Base-by-base conservation (phyloP, 2,888 invertebrate species). In the Hylaea fasciaria region DNA sequence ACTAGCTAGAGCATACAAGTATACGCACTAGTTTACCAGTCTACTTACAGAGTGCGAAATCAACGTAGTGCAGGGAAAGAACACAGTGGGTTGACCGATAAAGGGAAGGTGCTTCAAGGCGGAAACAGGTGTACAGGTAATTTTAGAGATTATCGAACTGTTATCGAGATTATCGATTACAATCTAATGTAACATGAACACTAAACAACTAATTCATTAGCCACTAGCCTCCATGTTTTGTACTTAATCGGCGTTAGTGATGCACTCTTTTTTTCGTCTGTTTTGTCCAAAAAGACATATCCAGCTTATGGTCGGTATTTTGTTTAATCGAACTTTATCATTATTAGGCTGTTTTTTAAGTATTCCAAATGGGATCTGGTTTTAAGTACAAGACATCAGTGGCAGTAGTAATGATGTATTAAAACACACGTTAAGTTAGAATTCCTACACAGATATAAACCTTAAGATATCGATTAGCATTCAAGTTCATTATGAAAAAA, bases 401-500 rank as follows among this genome's bases (percentile, higher is more conserved):
- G 54, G 82, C 82, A 85, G 82, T 80, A 82, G 75, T 78, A 87
- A 85, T 74, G 83, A 88, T 71, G 72, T 71, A 82, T 82, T 83
- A 83, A 84, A 89, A 87, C 91, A 91, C 91, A 91, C 90, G 83
- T 87, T 89, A 86, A 89, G 78, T 85, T 91, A 85, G 86, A 89
- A 84, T 83, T 83, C 83, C 91, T 91, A 91, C 90, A 91, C 91
- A 91, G 89, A 86, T 91, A 90, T 87, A 90, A 90, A 89, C 82
- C 89, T 89, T 91, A 91, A 91, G 82, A n/a, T 91, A 89, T 82
- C 84, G 86, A 90, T 88, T 91, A 91, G 88, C 87, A 87, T 84
- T 88, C 89, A 87, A 91, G 90, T 86, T 89, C 84, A 87, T 89
- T 88, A 91, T 92, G 92, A 91, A 92, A 92, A 92, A 91, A 92